Base-by-base conservation (phyloP, 2,797 vertebrate species). In the Mormyrus proboscirostris region DNA sequence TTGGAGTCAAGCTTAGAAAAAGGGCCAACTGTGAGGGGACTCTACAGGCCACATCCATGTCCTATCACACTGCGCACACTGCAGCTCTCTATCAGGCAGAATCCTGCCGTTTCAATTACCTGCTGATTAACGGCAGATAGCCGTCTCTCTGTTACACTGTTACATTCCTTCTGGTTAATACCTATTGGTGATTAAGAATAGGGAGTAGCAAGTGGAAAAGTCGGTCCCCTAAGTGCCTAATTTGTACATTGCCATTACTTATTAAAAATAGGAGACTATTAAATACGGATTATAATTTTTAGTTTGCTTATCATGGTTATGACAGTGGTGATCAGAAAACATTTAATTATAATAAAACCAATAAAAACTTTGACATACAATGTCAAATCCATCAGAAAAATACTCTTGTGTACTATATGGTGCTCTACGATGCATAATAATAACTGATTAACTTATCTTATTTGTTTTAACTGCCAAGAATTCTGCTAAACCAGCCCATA, bases 181-280 rank as follows among this genome's bases (percentile, higher is more conserved):
- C 55, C 55, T 57, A 57, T 4, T 47, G 76, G 88, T 57, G 14
- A 62, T 19, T 9, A 29, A 38, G 47, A 79, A 41, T 53, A n/a
- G 49, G 7, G 14, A 55, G 38, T 49, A n/a, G 69, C 3, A 33
- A 19, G 29, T 73, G 29, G 16, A 69, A 88, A 88, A 29, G 25
- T n/a, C 14, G 8, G 50, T 22, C 38, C 29, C 7, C 38, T 44
- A 19, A 8, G 44, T 88, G 50, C 49, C 51, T 57, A 41, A 82
- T 55, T 55, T 33, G 10, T 50, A 8, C 50, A 88, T 82, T 79
- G 69, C 53, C n/a, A 57, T 82, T 82, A 33, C 4, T 69, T 73
- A 88, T 88, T 44, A 76, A 79, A 51, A 41, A 79, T 25, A 86
- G 33, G 33, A 76, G 69, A 76, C 19, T 76, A 69, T 69, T 69